Base-by-base conservation (phyloP, 2,888 invertebrate species). In the Ochropleura plecta region DNA sequence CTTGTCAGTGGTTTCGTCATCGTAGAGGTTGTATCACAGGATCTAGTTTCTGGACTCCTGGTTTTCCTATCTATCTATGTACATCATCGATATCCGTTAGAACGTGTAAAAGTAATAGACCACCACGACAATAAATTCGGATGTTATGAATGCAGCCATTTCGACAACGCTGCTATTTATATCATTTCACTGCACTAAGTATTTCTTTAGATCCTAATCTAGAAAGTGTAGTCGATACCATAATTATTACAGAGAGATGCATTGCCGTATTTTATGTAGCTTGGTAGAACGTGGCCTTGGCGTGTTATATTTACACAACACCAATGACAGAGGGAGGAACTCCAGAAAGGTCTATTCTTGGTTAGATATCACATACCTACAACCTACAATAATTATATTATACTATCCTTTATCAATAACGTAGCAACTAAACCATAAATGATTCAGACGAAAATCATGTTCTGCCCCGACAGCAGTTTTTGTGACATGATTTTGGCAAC, bases 251-350 rank as follows among this genome's bases (percentile, higher is more conserved):
- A 59, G 9, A 40, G 18, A 51, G n/a, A 57, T 63, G 40, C 10
- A 42, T 48, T 10, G n/a, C 12, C 49, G 49, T 51, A 18, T 51
- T 18, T 49, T 40, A n/a, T 14, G 6, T 30, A 42, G 63, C 44
- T 65, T 40, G 49, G 51, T 51, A 46, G 10, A n/a, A 44, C 57
- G 3, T 44, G 30, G 14, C 42, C 18, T 46, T 30, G 42, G 16
- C 67, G 12, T 40, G 2, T 40, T 42, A 66, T 53, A 46, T 30
- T 30, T 3, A 14, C 57, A 14, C 14, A 57, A 14, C 44, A 51
- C n/a, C 42, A 51, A 73, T 9, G 7, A 59, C 46, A 70, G 62
- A 55, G 76, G 49, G 48, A 76, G 57, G 53, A 64, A 53, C 64
- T 77, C 63, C 57, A 46, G 55, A 63, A 44, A 30, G 5, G 16